Percentiles rank a stretch among this genome's conserved stretches.
These are phyloP conservation scores for Ips nitidus DNA, from an alignment of 1,140 invertebrate species.

Conservation along the genomic window DNA sequence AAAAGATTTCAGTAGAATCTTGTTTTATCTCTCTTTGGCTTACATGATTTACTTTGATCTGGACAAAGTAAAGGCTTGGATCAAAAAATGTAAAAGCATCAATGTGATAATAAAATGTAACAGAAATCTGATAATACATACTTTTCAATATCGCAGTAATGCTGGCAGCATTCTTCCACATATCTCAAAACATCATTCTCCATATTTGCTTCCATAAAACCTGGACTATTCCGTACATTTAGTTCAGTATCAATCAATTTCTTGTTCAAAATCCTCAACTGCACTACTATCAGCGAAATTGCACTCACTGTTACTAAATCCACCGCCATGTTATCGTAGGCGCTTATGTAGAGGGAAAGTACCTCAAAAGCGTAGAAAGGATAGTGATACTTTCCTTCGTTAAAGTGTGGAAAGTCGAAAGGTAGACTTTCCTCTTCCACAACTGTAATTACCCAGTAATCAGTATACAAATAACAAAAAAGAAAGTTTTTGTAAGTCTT, in stretches of 20 bases:
- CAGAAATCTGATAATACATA: constrained; percentile 1
- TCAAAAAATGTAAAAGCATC: too few species aligned
- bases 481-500: not conserved
- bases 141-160: constrained; percentile 27
- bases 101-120: too few species aligned
- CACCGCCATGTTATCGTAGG: constrained; percentile 30
- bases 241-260: constrained; percentile 27
- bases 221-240: constrained; percentile 13
- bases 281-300: constrained; percentile 23
- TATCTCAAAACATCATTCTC: not conserved
- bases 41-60: too few species aligned
- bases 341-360: constrained; percentile 11
- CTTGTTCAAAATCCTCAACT: constrained; percentile 35
- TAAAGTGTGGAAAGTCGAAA: constrained; percentile 25
- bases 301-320: constrained; percentile 30
- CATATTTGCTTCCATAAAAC: not conserved
- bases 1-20: too few species aligned
- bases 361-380: constrained; percentile 34
- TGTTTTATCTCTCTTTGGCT: too few species aligned
- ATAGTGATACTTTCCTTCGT: constrained; percentile 17
- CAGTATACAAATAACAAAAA: not conserved
- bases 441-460: constrained; percentile 3
- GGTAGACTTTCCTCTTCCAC: constrained; percentile 1
- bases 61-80: too few species aligned
- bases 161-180: constrained; percentile 19